Percentiles rank a stretch among this genome's conserved stretches.
Conservation (phyloP, 1,140 invertebrate genomes). For the Meloidogyne chitwoodi region DNA sequence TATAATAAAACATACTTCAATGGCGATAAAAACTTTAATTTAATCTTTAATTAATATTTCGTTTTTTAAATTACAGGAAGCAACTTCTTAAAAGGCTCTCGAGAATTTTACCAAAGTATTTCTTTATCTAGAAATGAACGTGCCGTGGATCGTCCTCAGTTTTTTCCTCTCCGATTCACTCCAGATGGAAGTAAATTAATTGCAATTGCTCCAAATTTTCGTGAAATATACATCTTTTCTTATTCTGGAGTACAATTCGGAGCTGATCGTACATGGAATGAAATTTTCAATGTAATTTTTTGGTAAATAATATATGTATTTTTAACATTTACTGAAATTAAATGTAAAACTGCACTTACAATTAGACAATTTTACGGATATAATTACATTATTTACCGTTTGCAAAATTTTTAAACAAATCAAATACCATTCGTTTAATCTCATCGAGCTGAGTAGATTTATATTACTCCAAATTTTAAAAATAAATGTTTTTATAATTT, state of each 20-base stretch:
- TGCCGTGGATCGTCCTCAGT: conserved; percentile 23
- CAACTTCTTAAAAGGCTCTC: conserved; percentile 36
- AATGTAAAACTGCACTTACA: too few species aligned
- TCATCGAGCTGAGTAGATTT: background rate
- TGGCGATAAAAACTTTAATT: background rate
- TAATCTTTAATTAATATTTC: conserved; percentile 22
- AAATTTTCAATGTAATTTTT: conserved; percentile 26
- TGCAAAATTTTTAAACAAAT: too few species aligned
- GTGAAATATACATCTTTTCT: conserved; percentile 33
- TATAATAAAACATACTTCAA: background rate
- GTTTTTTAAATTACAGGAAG: conserved; percentile 32
- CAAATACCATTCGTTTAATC: too few species aligned
- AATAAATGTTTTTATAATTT: background rate
- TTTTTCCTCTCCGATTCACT: conserved; percentile 49
- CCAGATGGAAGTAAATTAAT: conserved; percentile 35
- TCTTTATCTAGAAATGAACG: background rate
- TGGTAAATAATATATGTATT: background rate
- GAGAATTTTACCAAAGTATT: conserved; percentile 46
- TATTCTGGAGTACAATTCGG: conserved; percentile 30
- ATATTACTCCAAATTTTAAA: background rate
- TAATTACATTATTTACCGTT: too few species aligned
- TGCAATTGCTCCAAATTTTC: conserved; percentile 24
- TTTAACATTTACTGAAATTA: too few species aligned
- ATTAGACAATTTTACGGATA: too few species aligned
- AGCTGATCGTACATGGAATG: background rate